Evolutionary conservation across 2,797 vertebrate genomes (phyloP).

Genomic region (Neomorphus geoffroyi): DNA sequence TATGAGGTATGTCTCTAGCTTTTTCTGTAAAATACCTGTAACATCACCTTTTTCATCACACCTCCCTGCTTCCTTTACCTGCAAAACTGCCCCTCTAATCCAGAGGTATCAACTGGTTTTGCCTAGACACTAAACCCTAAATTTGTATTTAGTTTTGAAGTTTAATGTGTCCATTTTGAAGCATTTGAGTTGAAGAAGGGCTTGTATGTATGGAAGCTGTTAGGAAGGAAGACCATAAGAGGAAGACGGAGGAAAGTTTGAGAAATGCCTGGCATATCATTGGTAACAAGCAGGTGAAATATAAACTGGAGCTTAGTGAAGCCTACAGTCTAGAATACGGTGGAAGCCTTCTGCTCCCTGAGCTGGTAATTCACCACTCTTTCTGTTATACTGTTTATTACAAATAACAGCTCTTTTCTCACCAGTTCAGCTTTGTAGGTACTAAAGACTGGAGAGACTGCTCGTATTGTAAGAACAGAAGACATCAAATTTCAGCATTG

Average conservation of each 20-base stretch:
- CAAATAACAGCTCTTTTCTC: background rate
- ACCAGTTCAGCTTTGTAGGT: background rate
- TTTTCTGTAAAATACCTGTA: background rate
- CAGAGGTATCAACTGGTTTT: background rate
- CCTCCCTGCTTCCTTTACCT: background rate
- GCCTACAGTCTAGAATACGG: background rate
- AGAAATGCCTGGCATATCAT: fast-evolving
- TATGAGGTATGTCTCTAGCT: background rate
- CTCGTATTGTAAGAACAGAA: background rate
- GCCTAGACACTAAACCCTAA: background rate
- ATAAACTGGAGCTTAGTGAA: background rate
- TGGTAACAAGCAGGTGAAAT: background rate
- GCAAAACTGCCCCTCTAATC: background rate
- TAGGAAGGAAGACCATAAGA: background rate
- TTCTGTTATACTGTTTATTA: background rate
- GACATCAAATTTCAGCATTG: background rate
- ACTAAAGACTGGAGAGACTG: background rate
- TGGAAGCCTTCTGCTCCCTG: background rate
- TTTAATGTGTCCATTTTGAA: background rate
- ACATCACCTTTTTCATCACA: background rate
- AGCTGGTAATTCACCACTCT: background rate
- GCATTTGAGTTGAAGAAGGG: background rate
- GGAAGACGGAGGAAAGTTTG: background rate
- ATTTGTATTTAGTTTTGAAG: background rate
- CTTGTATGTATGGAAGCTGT: background rate